Evolutionary conservation across 2,113 vertebrate genomes (phyloP).

Genomic region (Rostratula benghalensis): DNA sequence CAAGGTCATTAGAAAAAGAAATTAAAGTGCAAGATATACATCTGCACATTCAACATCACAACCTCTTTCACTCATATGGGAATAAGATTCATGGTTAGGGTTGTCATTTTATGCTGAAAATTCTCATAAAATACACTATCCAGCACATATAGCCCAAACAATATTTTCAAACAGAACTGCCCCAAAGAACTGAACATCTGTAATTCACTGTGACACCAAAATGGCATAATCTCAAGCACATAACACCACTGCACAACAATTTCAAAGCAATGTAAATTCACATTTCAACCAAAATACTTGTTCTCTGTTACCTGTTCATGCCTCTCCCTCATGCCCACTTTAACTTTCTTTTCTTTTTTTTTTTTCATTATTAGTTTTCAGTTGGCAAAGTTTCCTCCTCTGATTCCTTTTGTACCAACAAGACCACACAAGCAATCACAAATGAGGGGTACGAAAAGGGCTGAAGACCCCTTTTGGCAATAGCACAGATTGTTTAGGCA

Average conservation of each 20-base stretch:
- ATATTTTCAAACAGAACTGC: background rate
- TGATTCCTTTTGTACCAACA: background rate
- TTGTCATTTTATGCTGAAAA: background rate
- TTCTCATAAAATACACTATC: background rate
- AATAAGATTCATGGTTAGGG: background rate
- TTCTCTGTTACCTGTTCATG: background rate
- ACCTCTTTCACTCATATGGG: background rate
- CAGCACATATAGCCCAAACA: background rate
- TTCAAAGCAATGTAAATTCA: background rate
- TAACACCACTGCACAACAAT: background rate
- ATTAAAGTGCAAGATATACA: background rate
- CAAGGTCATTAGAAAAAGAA: background rate
- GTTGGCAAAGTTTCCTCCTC: background rate
- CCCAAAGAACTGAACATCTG: background rate
- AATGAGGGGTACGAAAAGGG: background rate
- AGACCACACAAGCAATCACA: background rate
- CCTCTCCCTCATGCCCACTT: background rate
- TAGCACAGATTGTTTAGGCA: background rate
- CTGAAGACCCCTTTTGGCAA: background rate
- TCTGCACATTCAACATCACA: background rate
- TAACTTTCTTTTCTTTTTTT: background rate
- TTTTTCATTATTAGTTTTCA: background rate
- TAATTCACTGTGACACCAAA: background rate
- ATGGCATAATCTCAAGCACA: background rate
- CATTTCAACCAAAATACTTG: background rate